Evolutionary conservation across 2,113 vertebrate genomes (phyloP).

Genomic region (Danio rerio): GRCz12tu NC_133180.1:19541001-19541500

Average conservation of each 20-base stretch:
- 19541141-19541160: conserved; percentile 52
- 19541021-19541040: not conserved
- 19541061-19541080: not conserved
- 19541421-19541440: too few species aligned
- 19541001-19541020: not conserved
- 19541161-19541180: conserved; percentile 45
- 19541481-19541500: too few species aligned
- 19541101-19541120: conserved; percentile 21
- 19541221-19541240: conserved; percentile 27
- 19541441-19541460: too few species aligned
- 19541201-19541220: not conserved
- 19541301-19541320: not conserved
- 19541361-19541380: not conserved
- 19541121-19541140: not conserved
- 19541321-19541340: not conserved
- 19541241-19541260: conserved; percentile 14
- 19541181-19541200: conserved; percentile 53
- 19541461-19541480: too few species aligned
- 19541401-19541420: not conserved
- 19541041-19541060: not conserved
- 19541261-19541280: not conserved
- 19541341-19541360: not conserved
- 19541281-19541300: not conserved
- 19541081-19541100: conserved; percentile 19
- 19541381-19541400: not conserved